Conservation (phyloP, 2,797 vertebrate species). For the Poliocrania exsul region DNA sequence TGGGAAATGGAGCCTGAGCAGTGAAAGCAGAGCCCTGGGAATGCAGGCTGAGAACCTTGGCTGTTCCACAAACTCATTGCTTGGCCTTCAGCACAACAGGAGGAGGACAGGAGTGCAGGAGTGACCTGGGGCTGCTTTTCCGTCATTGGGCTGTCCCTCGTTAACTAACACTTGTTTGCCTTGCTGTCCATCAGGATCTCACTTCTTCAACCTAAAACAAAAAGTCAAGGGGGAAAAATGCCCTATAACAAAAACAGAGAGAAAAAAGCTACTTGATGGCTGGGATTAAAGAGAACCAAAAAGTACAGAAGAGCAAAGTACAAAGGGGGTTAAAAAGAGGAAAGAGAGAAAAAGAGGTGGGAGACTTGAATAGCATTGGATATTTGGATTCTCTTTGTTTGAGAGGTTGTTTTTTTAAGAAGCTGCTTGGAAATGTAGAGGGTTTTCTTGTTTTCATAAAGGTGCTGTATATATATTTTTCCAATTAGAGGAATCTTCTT, state of each 20-base stretch:
- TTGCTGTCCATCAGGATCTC: not conserved
- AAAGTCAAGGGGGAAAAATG: accelerated
- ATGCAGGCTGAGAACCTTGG: not conserved
- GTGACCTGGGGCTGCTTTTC: not conserved
- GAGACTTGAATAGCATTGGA: slow-evolving; percentile 20
- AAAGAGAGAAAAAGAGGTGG: not conserved
- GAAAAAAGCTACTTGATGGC: not conserved
- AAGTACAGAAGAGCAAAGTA: not conserved
- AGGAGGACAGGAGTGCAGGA: not conserved
- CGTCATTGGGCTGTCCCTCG: not conserved
- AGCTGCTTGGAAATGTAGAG: not conserved
- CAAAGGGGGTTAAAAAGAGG: slow-evolving; percentile 18
- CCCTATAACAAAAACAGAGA: not conserved
- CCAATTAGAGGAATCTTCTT: slow-evolving; percentile 50
- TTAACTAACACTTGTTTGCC: not conserved
- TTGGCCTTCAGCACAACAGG: not conserved
- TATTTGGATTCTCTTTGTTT: slow-evolving; percentile 59
- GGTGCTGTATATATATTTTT: slow-evolving; percentile 47
- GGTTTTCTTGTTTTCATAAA: not conserved
- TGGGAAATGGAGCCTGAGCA: not conserved
- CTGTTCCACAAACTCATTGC: not conserved
- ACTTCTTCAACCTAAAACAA: not conserved
- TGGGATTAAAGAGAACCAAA: slow-evolving; percentile 10
- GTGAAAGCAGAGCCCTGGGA: not conserved
- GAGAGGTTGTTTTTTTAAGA: not conserved